Percentiles rank a stretch among this genome's conserved stretches.
Evolutionary conservation across 2,797 vertebrate species (phyloP).

Genomic region (Manis crassicaudata): DNA sequence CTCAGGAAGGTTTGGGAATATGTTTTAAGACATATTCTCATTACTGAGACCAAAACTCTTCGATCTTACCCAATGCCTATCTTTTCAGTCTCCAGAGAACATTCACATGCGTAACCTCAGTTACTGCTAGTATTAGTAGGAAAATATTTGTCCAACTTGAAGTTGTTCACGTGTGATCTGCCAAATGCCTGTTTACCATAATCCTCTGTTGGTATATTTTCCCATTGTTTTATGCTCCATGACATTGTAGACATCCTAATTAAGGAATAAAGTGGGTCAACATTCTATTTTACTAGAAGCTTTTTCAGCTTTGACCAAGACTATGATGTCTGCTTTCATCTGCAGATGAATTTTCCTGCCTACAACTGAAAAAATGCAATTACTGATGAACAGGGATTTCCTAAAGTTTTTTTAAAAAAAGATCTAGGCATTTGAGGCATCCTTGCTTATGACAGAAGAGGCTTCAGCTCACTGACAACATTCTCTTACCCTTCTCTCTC

Average conservation of each 20-base stretch:
- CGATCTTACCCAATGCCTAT: neutral
- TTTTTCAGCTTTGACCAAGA: constrained; percentile 19
- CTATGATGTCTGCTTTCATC: constrained; percentile 7
- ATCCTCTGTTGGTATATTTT: neutral
- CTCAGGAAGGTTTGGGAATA: neutral
- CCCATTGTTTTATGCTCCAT: neutral
- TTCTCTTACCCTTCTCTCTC: neutral
- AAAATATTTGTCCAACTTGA: constrained; percentile 27
- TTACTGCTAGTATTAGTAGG: neutral
- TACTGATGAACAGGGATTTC: neutral
- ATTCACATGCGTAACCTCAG: neutral
- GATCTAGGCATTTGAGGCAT: neutral
- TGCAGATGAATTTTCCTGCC: constrained; percentile 12
- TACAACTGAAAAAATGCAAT: constrained; percentile 8
- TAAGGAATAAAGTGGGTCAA: neutral
- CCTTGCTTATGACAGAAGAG: no score
- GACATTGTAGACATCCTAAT: neutral
- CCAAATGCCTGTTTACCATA: neutral
- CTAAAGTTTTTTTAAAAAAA: neutral
- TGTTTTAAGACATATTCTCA: neutral
- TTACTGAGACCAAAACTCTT: neutral
- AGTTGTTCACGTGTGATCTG: neutral
- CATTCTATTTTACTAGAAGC: constrained; percentile 3
- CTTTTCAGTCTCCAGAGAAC: neutral
- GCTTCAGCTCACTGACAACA: neutral